phyloP scores from a whole-genome alignment of 2,888 invertebrate species.

The Rhagophthalmus giganteus region DNA sequence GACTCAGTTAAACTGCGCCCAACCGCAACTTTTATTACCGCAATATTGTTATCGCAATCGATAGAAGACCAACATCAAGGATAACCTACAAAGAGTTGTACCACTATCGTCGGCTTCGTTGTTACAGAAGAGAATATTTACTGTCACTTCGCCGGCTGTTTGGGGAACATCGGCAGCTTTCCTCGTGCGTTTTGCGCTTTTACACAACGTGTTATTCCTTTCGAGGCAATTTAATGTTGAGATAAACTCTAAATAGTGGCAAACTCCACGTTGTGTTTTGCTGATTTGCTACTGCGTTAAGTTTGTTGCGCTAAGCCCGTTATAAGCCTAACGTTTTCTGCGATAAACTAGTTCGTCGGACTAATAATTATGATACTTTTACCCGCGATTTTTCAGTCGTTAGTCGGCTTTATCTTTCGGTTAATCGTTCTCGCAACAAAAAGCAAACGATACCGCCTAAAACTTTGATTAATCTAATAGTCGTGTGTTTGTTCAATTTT shows the following conservation, averaged over 20 bases:
- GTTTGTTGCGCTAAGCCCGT: not conserved
- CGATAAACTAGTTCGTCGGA: not conserved
- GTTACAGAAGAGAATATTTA: constrained; percentile 23
- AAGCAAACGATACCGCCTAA: too few species aligned
- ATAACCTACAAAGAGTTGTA: constrained; percentile 28
- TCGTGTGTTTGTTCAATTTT: too few species aligned
- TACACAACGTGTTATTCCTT: constrained; percentile 27
- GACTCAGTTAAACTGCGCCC: constrained; percentile 32
- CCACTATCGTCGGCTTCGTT: constrained; percentile 23
- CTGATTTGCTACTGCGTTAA: constrained; percentile 3
- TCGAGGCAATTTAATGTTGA: constrained; percentile 16
- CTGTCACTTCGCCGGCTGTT: constrained; percentile 16
- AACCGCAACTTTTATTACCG: constrained; percentile 31
- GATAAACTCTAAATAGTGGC: constrained; percentile 18
- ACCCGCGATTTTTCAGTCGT: too few species aligned
- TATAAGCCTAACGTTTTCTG: not conserved
- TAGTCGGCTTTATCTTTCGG: too few species aligned
- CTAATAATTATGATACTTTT: not conserved
- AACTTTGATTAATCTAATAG: too few species aligned
- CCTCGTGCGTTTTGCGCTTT: constrained; percentile 21
- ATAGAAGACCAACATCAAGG: constrained; percentile 25
- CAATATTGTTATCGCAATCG: constrained; percentile 31
- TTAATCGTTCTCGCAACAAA: too few species aligned
- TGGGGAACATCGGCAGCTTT: constrained; percentile 23
- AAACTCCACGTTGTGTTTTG: constrained; percentile 5